Base-by-base conservation (phyloP, 2,113 vertebrate genomes). In the Tragelaphus strepsiceros region DNA sequence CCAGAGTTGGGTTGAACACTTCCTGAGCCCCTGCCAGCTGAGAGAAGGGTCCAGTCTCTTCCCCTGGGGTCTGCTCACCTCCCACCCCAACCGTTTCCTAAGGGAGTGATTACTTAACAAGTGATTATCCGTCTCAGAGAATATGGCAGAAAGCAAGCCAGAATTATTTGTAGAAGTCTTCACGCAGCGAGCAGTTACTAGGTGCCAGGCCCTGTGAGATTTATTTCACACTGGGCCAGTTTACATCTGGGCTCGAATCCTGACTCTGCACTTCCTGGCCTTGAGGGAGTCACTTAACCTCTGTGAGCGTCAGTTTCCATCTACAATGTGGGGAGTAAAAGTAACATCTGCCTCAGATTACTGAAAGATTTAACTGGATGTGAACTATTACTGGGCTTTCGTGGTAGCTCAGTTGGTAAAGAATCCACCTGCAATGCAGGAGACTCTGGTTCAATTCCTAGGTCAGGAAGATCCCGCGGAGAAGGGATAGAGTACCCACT, bases 131-230 rank as follows among this genome's bases (percentile, higher is more conserved):
- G 19, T 59, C 58, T 71, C 15, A 2, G 51, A 85, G n/a, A 88
- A 54, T 2, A 59, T 67, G 30, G 16, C 74, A 32, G 61, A 53
- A 35, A 22, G 39, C 1, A 11, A 58, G 30, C 4, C 54, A 58
- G 95, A 83, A 49, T 62, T 26, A 30, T 32, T n/a, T 0, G 0
- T 10, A 2, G 16, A 82, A 4, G 12, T 39, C 71, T 43, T 19
- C 53, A 2, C 1, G 14, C 35, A 28, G 12, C 1, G 35, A 67
- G 32, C 4, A 13, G 2, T 62, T 32, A 19, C 58, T 14, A 2
- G 32, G 88, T 30, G n/a, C 54, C 56, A 62, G 6, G 61, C 61
- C 30, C 61, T 62, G 61, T 62, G 61, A 62, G 61, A 16, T 62
- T 62, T 62, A 9, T 35, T 28, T 83, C 4, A 2, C 8, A 17